Evolutionary conservation across 2,113 vertebrate genomes (phyloP).

Genomic region (Regulus satrapa): DNA sequence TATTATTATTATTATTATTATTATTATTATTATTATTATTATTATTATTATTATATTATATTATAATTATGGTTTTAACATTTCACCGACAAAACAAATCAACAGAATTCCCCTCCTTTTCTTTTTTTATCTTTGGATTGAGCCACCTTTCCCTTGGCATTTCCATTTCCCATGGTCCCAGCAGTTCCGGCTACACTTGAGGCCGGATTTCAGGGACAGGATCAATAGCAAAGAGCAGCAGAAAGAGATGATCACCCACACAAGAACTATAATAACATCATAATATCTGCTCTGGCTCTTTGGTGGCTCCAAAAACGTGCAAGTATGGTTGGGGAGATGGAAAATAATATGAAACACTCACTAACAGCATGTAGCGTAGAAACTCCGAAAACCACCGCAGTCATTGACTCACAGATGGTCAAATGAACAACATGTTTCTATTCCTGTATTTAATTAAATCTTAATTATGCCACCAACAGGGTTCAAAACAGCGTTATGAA

Average conservation of each 20-base stretch:
- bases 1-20: not conserved
- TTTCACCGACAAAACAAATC: not conserved
- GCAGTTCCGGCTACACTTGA: not conserved
- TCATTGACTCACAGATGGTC: constrained; percentile 32
- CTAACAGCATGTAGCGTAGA: constrained; percentile 23
- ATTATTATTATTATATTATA: too few relatives aligned
- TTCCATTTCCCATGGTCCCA: not conserved
- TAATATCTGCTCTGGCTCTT: constrained; percentile 46
- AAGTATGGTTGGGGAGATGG: constrained; percentile 35
- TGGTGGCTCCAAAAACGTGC: constrained; percentile 39
- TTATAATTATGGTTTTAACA: not conserved
- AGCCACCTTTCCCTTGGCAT: not conserved
- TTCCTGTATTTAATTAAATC: constrained; percentile 59
- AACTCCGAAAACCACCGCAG: not conserved
- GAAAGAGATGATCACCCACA: constrained; percentile 29
- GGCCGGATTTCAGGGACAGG: not conserved
- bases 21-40: too few relatives aligned
- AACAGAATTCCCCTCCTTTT: not conserved
- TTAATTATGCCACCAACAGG: constrained; percentile 51
- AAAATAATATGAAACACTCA: constrained; percentile 64
- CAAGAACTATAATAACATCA: not conserved
- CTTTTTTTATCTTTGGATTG: not conserved
- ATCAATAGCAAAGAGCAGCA: constrained; percentile 44
- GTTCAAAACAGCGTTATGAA: constrained; percentile 67
- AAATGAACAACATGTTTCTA: constrained; percentile 49